A percentile compares a stretch with the other conserved stretches of the same genome.
These are phyloP conservation scores for Pogonophryne albipinna DNA, from an alignment of 2,797 vertebrate species.

Conservation along the genomic window DNA sequence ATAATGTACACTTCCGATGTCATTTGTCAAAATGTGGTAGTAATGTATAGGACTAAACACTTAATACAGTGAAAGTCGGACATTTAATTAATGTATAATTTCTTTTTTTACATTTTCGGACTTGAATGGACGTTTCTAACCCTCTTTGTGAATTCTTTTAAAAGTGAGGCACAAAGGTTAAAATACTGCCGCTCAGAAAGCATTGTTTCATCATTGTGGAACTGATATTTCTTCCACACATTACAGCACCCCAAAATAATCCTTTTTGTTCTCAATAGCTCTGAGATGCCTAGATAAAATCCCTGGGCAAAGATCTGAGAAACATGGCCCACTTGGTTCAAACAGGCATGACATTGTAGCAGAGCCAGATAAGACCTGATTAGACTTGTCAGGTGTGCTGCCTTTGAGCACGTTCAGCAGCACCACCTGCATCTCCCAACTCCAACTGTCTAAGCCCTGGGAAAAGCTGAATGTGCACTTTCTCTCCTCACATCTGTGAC, in stretches of 20 bases:
- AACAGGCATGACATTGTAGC: slow-evolving; percentile 86
- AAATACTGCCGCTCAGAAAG: slow-evolving; percentile 4
- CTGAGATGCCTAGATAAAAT: slow-evolving; percentile 74
- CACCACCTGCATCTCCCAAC: slow-evolving; percentile 72
- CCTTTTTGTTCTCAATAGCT: slow-evolving; percentile 33
- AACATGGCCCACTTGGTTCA: slow-evolving; percentile 87
- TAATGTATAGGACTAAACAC: too few species aligned
- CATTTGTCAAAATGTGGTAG: not conserved
- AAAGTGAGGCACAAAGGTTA: too few species aligned
- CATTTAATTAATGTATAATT: too few species aligned
- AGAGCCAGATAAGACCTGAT: slow-evolving; percentile 85
- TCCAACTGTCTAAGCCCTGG: slow-evolving; percentile 44
- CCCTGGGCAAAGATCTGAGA: slow-evolving; percentile 68
- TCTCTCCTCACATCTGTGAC: slow-evolving; percentile 63
- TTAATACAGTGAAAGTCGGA: too few species aligned
- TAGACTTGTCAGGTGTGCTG: slow-evolving; percentile 78
- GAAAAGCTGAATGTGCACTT: slow-evolving; percentile 76
- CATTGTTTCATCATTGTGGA: slow-evolving; percentile 33
- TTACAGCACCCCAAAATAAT: slow-evolving; percentile 14
- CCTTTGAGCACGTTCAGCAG: slow-evolving; percentile 65
- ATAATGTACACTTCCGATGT: not conserved
- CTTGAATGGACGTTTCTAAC: too few species aligned
- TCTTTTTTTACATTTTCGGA: too few species aligned
- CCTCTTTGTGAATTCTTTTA: too few species aligned
- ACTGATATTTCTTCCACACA: slow-evolving; percentile 43